A percentile compares a stretch with the other conserved stretches of the same genome.
Conservation (phyloP, 1,140 invertebrate genomes). For the Caenorhabditis latens region DNA sequence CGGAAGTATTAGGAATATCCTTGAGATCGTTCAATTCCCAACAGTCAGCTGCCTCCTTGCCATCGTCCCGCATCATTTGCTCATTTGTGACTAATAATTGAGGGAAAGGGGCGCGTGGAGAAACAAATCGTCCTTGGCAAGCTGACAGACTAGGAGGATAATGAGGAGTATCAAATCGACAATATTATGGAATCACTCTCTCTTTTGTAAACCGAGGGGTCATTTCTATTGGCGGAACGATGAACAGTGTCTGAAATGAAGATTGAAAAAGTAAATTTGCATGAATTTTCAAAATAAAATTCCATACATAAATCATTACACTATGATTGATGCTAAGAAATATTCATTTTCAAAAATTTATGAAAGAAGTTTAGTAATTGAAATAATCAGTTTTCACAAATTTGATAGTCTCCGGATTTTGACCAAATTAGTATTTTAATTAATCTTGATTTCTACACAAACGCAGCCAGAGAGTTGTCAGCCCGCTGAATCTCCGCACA, state of each 20-base stretch:
- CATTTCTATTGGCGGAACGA: background rate
- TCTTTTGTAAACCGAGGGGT: background rate
- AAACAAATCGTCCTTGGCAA: slow-evolving; percentile 56
- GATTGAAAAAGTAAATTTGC: no score
- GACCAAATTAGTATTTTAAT: no score
- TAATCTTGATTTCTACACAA: no score
- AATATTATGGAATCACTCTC: slow-evolving; percentile 41
- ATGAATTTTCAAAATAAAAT: no score
- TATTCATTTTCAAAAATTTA: no score
- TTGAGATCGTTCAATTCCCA: slow-evolving; percentile 27
- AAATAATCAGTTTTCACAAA: no score
- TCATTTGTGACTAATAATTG: slow-evolving; percentile 54
- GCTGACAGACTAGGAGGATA: slow-evolving; percentile 20
- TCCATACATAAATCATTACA: no score
- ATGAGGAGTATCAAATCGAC: slow-evolving; percentile 43
- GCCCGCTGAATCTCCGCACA: no score
- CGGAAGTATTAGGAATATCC: slow-evolving; percentile 51
- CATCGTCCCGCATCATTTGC: slow-evolving; percentile 50
- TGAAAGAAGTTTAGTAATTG: no score
- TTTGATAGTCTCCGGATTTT: no score
- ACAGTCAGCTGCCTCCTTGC: slow-evolving; percentile 45
- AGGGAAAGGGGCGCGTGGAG: slow-evolving; percentile 28
- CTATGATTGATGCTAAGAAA: no score
- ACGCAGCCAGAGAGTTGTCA: no score
- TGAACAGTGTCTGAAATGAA: background rate